Evolutionary conservation across 2,888 invertebrate genomes (phyloP), one percentile per base, ranked within the genome.

Genomic region (Thymelicus acteon): DNA sequence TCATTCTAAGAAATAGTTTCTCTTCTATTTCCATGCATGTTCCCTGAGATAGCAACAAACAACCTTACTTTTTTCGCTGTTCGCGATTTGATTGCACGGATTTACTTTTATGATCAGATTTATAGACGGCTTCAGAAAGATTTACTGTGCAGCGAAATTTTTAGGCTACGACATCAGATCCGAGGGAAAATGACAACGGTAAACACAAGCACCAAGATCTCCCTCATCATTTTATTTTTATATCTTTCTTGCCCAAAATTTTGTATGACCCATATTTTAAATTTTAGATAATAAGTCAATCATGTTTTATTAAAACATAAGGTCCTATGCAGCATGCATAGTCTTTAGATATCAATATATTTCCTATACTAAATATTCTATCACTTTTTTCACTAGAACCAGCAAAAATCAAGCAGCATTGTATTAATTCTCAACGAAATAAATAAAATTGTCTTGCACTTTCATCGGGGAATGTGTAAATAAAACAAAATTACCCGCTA

Each of bases 101-200:
- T 92, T 92, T 92, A 90, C 85, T 92, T 92, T 93, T 92, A 92
- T 88, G 90, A 82, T 88, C 90, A 90, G 89, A 89, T 93, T 92
- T 92, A 92, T 90, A 87, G 90, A 87, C 88, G 87, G 87, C 88
- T 88, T 83, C 83, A 80, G 80, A 82, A 82, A 86, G 88, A 89
- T 90, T 88, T 80, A 86, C 83, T 80, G 83, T 82, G 67, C 47
- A 60, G 40, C 52, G 15, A 67, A 60, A 40, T 67, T 57, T 67
- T 67, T 39, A 67, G 40, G 52, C 39, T 49, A 52, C 39, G 40
- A 49, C 39, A 52, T 60, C 60, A 60, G 60, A 54, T 57, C 49
- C 13, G 49, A 37, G 48, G 60, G 60, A 19, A 60, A 60, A 60
- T 54, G n/a, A 24, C 15, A 54, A 52, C 15, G 37, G 47, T 37